Evolutionary conservation across 2,113 vertebrate genomes (phyloP), one percentile per base, ranked within the genome.

Genomic region (Lophochroa leadbeateri): DNA sequence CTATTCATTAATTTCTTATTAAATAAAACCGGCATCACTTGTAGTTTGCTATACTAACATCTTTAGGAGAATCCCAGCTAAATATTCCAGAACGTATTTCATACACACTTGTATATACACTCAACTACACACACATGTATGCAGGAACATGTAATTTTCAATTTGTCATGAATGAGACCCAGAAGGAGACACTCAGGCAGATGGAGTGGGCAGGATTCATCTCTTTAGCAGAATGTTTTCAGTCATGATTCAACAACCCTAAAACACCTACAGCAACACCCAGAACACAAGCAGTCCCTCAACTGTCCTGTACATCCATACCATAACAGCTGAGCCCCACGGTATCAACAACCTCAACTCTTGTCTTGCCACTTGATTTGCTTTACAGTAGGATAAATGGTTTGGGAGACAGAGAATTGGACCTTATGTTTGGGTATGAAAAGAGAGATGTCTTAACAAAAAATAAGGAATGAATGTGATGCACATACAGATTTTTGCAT

Each of bases 301-400:
- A 47, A 25, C 37, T 82, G 43, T 21, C 61, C 72, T 47, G 68
- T 41, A 52, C 17, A 18, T 65, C 44, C 55, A 79, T 23, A 64
- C 35, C 24, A 4, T 2, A 20, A 29, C 50, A 65, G 10, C n/a
- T 0, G 2, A 68, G 58, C 28, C 7, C 1, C 17, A 60, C 20
- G 31, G 28, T 33, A 27, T 18, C 44, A 58, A 43, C 23, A 58
- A 2, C 37, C 43, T 82, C 47, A 49, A 3, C 19, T 53, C 8
- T 0, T 8, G 9, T n/a, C 53, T 50, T 72, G 35, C 13, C 31
- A 16, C 43, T 29, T 37, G 18, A 16, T 76, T 94, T 80, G 53
- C 39, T 69, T 65, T 65, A 41, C 53, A 25, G 3, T 9, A 15
- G 31, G 29, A 39, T n/a, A 43, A 82, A 79, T 11, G 10, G 6